Conservation (phyloP, 2,888 invertebrate genomes). For the Corbicula japonica region DNA sequence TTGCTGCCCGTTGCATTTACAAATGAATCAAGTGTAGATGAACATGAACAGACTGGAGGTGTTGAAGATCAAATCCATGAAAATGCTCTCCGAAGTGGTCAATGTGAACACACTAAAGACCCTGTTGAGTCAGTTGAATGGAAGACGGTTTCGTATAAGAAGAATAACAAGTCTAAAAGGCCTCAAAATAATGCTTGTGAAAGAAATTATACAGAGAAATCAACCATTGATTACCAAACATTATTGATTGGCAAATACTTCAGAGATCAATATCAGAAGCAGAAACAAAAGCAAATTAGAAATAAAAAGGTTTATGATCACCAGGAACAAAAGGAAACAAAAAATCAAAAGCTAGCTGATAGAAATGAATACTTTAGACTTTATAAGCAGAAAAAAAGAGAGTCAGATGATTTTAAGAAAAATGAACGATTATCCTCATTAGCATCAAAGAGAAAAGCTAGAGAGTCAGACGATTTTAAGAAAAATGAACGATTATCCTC, state of each 20-base stretch:
- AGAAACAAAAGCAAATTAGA: conserved; percentile 1
- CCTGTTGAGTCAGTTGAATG: conserved; percentile 8
- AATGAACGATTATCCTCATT: background rate
- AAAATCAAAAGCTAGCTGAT: conserved; percentile 16
- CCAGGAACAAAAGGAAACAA: conserved; percentile 3
- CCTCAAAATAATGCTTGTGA: conserved; percentile 9
- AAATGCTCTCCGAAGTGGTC: conserved; percentile 1
- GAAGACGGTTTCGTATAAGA: conserved; percentile 5
- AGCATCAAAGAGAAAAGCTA: conserved; percentile 22
- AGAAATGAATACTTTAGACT: conserved; percentile 16
- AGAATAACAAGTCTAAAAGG: conserved; percentile 11
- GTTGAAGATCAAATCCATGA: conserved; percentile 4
- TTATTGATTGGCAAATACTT: conserved; percentile 24
- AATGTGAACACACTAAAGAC: too few species aligned
- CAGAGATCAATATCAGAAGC: conserved; percentile 32
- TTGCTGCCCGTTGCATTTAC: conserved; percentile 14
- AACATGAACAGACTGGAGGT: background rate
- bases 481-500: conserved; percentile 11
- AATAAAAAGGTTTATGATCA: background rate
- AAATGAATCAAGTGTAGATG: too few species aligned
- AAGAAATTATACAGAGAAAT: conserved; percentile 6
- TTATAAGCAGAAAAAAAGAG: background rate
- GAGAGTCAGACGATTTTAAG: conserved; percentile 12
- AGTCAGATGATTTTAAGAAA: too few species aligned
- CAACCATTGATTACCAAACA: conserved; percentile 3